Evolutionary conservation across 2,888 invertebrate species (phyloP).

Genomic region (Brachynemurus nebulosus): DNA sequence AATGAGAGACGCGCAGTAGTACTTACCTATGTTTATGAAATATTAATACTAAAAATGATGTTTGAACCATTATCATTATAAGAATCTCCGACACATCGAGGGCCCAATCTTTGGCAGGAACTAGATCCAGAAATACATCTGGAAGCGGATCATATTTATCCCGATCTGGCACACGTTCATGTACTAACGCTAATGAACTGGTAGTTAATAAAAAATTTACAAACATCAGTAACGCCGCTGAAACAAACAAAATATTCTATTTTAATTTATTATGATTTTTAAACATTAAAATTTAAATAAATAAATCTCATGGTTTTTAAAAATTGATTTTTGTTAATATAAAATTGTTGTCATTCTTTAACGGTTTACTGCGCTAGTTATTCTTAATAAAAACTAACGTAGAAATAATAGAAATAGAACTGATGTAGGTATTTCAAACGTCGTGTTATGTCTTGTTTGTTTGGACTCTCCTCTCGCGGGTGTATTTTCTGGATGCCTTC

Average conservation of each 20-base stretch:
- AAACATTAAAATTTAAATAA: neutral
- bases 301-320: no score
- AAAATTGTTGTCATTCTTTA: neutral
- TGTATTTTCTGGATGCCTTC: no score
- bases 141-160: slow-evolving; percentile 60
- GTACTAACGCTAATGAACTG: slow-evolving; percentile 67
- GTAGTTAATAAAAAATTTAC: slow-evolving; percentile 50
- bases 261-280: slow-evolving; percentile 1
- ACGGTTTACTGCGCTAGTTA: no score
- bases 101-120: slow-evolving; percentile 63
- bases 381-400: no score
- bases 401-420: no score
- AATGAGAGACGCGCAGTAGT: no score
- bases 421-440: no score
- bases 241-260: slow-evolving; percentile 23
- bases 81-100: slow-evolving; percentile 73
- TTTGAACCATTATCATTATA: slow-evolving; percentile 67
- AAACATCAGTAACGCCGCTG: slow-evolving; percentile 46
- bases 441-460: no score
- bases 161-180: slow-evolving; percentile 75
- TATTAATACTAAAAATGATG: slow-evolving; percentile 60
- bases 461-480: no score
- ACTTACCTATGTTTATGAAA: slow-evolving; percentile 72
- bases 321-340: neutral
- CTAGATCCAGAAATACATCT: slow-evolving; percentile 68